Conservation (phyloP, 2,888 invertebrate genomes). For the Brachylomia viminalis region DNA sequence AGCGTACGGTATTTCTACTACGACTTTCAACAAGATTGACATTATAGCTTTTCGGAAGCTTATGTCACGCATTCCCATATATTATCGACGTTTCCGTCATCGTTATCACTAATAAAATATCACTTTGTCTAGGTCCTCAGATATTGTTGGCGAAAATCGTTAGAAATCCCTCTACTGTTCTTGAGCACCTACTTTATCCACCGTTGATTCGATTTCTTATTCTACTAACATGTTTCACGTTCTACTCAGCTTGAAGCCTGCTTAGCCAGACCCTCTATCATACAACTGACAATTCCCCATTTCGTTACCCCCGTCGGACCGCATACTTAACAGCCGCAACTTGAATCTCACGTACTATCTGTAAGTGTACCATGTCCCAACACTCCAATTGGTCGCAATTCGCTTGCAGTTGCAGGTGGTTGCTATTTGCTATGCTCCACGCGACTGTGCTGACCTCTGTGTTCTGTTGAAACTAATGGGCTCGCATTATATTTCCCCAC, state of each 20-base stretch:
- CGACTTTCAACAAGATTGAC: neutral
- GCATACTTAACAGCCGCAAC: conserved; percentile 19
- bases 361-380: conserved; percentile 51
- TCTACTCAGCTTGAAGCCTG: neutral
- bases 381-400: conserved; percentile 9
- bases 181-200: neutral
- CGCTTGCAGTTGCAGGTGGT: conserved; percentile 31
- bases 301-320: conserved; percentile 20
- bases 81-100: neutral
- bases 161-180: no score
- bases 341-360: conserved; percentile 38
- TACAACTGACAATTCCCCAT: conserved; percentile 13
- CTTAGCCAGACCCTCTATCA: neutral
- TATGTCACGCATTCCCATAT: neutral
- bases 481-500: conserved; percentile 45
- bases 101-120: neutral
- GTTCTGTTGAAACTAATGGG: conserved; percentile 51
- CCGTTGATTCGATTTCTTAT: neutral
- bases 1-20: neutral
- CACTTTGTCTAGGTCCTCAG: neutral
- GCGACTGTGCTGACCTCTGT: conserved; percentile 50
- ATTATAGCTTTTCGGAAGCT: neutral
- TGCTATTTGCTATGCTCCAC: conserved; percentile 48
- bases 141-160: neutral
- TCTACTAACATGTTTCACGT: neutral